Base-by-base conservation (phyloP, 92 coral and sea anemone genomes). In the Zoanthus gigantus region DNA sequence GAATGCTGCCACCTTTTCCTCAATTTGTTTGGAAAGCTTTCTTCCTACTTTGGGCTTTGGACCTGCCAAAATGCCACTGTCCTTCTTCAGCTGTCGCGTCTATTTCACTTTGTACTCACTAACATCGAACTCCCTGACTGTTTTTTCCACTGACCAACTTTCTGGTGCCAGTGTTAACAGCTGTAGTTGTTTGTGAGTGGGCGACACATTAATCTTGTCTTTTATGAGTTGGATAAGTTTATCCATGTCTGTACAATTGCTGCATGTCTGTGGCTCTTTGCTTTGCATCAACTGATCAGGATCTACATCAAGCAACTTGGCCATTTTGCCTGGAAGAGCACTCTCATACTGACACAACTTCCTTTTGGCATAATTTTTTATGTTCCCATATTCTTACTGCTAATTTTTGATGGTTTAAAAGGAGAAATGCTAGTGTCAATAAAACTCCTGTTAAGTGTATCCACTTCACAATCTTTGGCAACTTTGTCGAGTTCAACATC, bases 51-150 rank as follows among this genome's bases (percentile, higher is more conserved):
- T 37, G 42, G 42, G 42, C 42, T 37, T 37, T 28, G 82, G 88
- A 14, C n/a, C 78, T 48, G 89, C 83, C 73, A 85, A 67, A 52
- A 57, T 74, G 30, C 89, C 89, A 45, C 61, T 44, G 29, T 73
- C 89, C 74, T 72, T 61, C 69, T 53, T 50, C 72, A 76, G 61
- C 42, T 76, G 60, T 52, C 42, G 9, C 47, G 80, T 45, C 80
- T 76, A 61, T 18, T 76, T 76, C 30, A 52, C 80, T 77, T 77
- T 77, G 82, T 77, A 54, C 30, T 54, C 23, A 13, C 68, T 54
- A 48, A 50, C 46, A 46, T 76, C 34, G 54, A 63, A 77, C 42
- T 37, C 42, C 42, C 42, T 37, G 42, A 0, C 42, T 37, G 42
- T 37, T 37, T 37, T 37, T 37, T 37, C 80, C 6, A 76, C 13